Evolutionary conservation across 1,140 invertebrate genomes (phyloP), one percentile per base, ranked within the genome.

Genomic region (Zaprionus vittiger): DNA sequence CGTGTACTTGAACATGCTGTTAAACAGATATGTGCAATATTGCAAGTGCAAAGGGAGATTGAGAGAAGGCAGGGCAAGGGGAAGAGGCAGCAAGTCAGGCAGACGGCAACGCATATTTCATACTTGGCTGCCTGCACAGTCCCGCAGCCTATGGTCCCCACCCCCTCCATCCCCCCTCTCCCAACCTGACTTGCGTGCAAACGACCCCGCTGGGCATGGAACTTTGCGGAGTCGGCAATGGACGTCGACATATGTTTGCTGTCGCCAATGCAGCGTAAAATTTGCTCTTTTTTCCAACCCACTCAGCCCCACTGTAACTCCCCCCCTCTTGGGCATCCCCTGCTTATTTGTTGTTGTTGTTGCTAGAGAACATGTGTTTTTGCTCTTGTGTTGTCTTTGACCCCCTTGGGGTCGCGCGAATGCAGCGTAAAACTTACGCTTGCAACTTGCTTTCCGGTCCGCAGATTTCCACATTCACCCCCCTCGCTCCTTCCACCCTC

Each of bases 191-290:
- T 79, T 70, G 77, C 77, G 73, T 79, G 77, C 77, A 79, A 79
- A 79, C 77, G 77, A 79, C 66, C 62, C 77, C 77, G 54, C 61
- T 71, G 77, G 77, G 77, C 62, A 66, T 65, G 72, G 31, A 70
- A 75, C 62, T 75, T 76, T 57, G 56, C 67, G n/a, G 56, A 31
- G 3, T 59, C 67, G n/a, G n/a, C 65, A 69, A 38, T 59, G 56
- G 59, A 75, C 70, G 37, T 49, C 66, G 70, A 80, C 78, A 80
- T 80, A 80, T 80, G 74, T 80, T 80, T 52, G 74, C 60, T 80
- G 78, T 80, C 78, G 74, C 75, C 78, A 80, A 77, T 80, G 75
- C 74, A 77, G 78, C 78, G 75, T 80, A 70, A 73, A 77, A 80
- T 77, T 73, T 69, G 55, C 68, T 73, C 60, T 79, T 73, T 75